Conservation (phyloP, 2,888 invertebrate genomes). For the Cosmopolites sordidus region DNA sequence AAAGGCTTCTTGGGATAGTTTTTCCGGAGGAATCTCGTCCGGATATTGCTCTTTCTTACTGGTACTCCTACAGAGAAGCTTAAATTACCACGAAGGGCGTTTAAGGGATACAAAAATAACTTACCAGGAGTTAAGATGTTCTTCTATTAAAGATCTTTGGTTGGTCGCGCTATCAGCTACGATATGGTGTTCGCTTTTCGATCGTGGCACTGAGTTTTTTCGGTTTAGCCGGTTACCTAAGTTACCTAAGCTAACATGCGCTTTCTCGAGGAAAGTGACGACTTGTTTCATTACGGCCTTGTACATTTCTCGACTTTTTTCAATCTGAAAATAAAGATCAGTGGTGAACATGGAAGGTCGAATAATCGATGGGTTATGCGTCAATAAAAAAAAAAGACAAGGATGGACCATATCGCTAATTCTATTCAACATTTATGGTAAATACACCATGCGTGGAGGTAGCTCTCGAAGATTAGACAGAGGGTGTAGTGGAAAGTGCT, state of each 20-base stretch:
- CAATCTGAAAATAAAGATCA: slow-evolving; percentile 55
- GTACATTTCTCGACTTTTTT: slow-evolving; percentile 69
- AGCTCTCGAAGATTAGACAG: too few relatives aligned
- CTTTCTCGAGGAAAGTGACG: slow-evolving; percentile 63
- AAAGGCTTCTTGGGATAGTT: slow-evolving; percentile 63
- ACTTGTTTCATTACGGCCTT: slow-evolving; percentile 68
- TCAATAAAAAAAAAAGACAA: too few relatives aligned
- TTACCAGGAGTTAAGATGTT: slow-evolving; percentile 17
- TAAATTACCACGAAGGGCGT: too few relatives aligned
- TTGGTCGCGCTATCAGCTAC: slow-evolving; percentile 29
- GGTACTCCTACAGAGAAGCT: slow-evolving; percentile 14
- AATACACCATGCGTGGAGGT: too few relatives aligned
- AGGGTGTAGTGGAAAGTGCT: too few relatives aligned
- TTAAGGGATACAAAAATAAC: not conserved
- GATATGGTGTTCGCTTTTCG: slow-evolving; percentile 54
- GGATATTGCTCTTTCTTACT: slow-evolving; percentile 33
- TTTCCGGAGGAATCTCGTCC: slow-evolving; percentile 57
- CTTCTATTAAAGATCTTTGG: slow-evolving; percentile 16
- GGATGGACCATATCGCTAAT: too few relatives aligned
- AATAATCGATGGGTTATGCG: too few relatives aligned
- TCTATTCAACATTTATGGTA: too few relatives aligned
- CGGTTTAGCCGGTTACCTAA: slow-evolving; percentile 46
- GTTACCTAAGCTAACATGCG: slow-evolving; percentile 61
- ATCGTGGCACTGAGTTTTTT: slow-evolving; percentile 48
- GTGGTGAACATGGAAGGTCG: too few relatives aligned